phyloP scores from a whole-genome alignment of 1,140 invertebrate genomes.

The Stenopsyche tienmushanensis region DNA sequence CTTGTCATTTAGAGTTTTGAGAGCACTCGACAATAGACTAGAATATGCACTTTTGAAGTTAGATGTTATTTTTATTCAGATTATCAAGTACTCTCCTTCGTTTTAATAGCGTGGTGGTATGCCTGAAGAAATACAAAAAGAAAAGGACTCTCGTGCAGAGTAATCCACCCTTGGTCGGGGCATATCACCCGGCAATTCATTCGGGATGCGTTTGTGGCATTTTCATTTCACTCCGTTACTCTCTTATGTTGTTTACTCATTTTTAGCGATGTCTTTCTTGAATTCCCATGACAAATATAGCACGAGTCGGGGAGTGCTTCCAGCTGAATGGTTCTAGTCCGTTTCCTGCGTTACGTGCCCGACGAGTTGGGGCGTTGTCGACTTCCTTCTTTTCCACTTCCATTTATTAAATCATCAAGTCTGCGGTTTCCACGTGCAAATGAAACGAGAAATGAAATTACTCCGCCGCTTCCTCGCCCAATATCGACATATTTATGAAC shows the following conservation, averaged over 20 bases:
- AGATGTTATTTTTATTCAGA: too few species aligned
- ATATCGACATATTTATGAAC: constrained; percentile 12
- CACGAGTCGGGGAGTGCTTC: background rate
- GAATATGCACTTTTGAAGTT: too few species aligned
- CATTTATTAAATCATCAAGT: constrained; percentile 14
- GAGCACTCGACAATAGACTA: too few species aligned
- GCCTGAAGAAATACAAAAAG: too few species aligned
- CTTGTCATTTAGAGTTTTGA: too few species aligned
- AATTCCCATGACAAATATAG: constrained; percentile 8
- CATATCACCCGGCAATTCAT: background rate
- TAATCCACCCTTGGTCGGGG: too few species aligned
- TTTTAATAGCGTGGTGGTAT: too few species aligned
- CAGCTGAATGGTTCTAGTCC: constrained; percentile 3
- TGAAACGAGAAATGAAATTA: constrained; percentile 14
- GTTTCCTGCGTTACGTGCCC: constrained; percentile 1
- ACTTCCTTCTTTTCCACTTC: background rate
- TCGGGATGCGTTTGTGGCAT: background rate
- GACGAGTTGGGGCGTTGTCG: background rate
- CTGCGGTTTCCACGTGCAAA: constrained; percentile 11
- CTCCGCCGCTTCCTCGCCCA: background rate
- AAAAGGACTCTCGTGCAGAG: too few species aligned
- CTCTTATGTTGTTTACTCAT: constrained; percentile 5
- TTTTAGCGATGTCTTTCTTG: constrained; percentile 4
- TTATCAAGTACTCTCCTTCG: too few species aligned
- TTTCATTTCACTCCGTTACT: background rate